Evolutionary conservation across 92 coral and sea anemone species (phyloP).

Genomic region (Galaxea fascicularis): DNA sequence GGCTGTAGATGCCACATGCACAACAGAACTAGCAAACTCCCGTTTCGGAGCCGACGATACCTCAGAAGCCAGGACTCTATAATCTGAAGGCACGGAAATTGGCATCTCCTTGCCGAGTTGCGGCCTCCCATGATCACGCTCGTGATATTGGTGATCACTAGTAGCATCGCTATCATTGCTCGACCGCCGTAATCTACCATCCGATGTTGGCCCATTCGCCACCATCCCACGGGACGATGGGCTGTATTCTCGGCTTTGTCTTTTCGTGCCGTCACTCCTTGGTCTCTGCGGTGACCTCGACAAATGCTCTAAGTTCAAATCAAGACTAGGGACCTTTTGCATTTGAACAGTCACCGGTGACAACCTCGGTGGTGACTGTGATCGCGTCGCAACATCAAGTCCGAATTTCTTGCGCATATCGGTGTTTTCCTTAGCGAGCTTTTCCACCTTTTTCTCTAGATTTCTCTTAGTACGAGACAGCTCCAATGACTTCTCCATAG

Average conservation of each 20-base stretch:
- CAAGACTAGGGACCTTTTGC: conserved; percentile 45
- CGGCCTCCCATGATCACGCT: conserved; percentile 7
- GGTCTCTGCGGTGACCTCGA: conserved; percentile 16
- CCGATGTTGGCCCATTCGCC: conserved; percentile 11
- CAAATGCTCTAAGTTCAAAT: conserved; percentile 28
- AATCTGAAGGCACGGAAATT: conserved; percentile 8
- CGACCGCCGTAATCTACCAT: conserved; percentile 8
- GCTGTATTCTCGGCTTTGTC: conserved; percentile 14
- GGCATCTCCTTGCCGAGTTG: neutral
- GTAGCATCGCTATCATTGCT: conserved; percentile 17
- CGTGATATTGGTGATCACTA: neutral
- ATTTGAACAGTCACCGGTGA: conserved; percentile 64
- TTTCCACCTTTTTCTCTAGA: conserved; percentile 90
- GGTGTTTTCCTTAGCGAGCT: conserved; percentile 81
- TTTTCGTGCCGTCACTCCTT: neutral
- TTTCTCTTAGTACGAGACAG: conserved; percentile 86
- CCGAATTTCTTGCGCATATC: conserved; percentile 84
- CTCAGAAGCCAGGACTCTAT: conserved; percentile 38
- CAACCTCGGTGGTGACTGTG: conserved; percentile 58
- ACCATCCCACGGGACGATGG: conserved; percentile 9
- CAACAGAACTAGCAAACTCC: conserved; percentile 32
- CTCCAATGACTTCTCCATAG: conserved; percentile 96
- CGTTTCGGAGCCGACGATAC: conserved; percentile 7
- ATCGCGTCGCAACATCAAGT: conserved; percentile 32
- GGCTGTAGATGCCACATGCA: conserved; percentile 24